Base-by-base conservation (phyloP, 2,113 vertebrate genomes). In the Petrocephalus zakoni region DNA sequence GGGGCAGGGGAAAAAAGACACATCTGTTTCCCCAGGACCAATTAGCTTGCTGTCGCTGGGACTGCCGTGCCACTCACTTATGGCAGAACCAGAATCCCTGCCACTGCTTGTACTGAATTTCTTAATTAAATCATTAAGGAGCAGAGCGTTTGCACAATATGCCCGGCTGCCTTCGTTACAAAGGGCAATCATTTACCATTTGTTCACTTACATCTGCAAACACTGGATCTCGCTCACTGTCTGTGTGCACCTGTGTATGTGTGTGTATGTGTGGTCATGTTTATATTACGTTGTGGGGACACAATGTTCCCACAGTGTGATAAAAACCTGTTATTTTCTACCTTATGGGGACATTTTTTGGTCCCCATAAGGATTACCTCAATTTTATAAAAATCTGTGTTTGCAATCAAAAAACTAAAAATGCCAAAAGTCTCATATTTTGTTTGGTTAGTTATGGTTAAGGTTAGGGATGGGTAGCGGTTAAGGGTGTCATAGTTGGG, bases 101-200 rank as follows among this genome's bases (percentile, higher is more conserved):
- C 93, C 94, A 93, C 92, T 91, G 93, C 72, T 94, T 93, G 92
- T 90, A 94, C 91, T 46, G 56, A 92, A 92, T 90, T 92, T 93
- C 92, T 91, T 95, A 95, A 96, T 95, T 93, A 94, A 95, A 94
- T 92, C 93, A 94, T 95, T 96, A 94, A 93, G 94, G 92, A 93
- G 91, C 91, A 89, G 91, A 92, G 91, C 90, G 88, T 93, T 94
- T 92, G 91, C 92, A 92, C 93, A 94, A 92, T 93, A 94, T 92
- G 94, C 93, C 93, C 90, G 11, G 34, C 93, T 93, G 93, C 93
- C 90, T 95, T 93, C 90, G 91, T 94, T 93, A 93, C 92, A 89
- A 91, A 92, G 90, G 91, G 78, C 91, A 92, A 93, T 93, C 90
- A 90, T 91, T 92, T 90, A 89, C 94, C 91, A 94, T 95, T 93